Conservation (phyloP, 2,113 vertebrate genomes). For the Microcebus griseorufus region DNA sequence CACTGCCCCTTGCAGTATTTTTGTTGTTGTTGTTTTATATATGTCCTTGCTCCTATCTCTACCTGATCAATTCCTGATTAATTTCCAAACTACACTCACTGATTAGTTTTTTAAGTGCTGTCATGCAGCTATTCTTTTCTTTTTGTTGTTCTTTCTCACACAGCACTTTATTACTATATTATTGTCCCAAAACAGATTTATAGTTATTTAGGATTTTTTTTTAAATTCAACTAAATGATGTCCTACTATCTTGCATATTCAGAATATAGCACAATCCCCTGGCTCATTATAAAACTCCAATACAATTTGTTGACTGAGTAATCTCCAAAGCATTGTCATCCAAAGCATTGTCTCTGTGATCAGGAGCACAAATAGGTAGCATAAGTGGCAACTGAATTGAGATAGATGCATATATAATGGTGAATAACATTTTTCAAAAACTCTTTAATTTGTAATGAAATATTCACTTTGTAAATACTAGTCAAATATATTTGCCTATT, state of each 20-base stretch:
- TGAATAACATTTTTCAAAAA: background rate
- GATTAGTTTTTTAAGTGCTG: conserved; percentile 13
- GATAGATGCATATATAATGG: background rate
- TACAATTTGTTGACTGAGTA: background rate
- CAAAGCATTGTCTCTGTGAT: background rate
- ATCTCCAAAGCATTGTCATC: background rate
- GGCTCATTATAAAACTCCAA: background rate
- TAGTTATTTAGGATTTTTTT: background rate
- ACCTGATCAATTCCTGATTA: background rate
- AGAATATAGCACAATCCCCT: background rate
- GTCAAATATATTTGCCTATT: background rate
- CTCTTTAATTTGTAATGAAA: background rate
- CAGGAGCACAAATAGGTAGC: background rate
- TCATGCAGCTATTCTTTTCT: background rate
- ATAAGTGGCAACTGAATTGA: background rate
- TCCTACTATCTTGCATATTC: background rate
- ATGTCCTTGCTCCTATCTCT: background rate
- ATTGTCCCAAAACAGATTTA: background rate
- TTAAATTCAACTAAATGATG: background rate
- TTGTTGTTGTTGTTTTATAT: background rate
- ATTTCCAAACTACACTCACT: conserved; percentile 12
- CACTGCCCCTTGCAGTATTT: background rate
- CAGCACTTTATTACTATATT: conserved; percentile 1
- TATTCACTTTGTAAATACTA: background rate
- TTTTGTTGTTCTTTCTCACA: background rate